Evolutionary conservation across 1,140 invertebrate genomes (phyloP), one percentile per base, ranked within the genome.

Genomic region (Chymomyza costata): DNA sequence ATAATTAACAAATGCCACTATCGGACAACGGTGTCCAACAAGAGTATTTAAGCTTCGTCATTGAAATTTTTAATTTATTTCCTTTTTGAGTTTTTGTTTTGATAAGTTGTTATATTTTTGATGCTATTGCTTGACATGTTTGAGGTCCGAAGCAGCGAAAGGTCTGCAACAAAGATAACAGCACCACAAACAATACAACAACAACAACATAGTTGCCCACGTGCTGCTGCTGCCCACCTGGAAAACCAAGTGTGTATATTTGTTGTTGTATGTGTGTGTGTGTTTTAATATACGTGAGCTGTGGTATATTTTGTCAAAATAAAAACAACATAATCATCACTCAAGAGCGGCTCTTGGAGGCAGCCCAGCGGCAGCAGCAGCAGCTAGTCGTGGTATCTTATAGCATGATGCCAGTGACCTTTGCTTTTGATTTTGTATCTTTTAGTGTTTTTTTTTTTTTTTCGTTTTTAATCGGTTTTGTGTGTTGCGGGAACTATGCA

Each of bases 391-490:
- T 34, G 31, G 3, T 6, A 34, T 34, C 13, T 34, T 34, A n/a
- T 34, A 5, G 45, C 52, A 54, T 45, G 67, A 73, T 80, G 73
- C 74, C 73, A 80, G 74, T 80, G 73, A 80, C 73, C 73, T 80
- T 73, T 80, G 59, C 31, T 43, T 37, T 56, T 55, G 21, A 45
- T 35, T 45, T 56, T 49, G 13, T 48, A 25, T 64, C 48, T 25
- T 15, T 34, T 21, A 6, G 15, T 31, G 25, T 65, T 48, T 18
- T 44, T 28, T 30, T 46, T 18, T 50, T 16, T 17, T 7, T 16
- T n/a, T 43, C 2, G 37, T 18, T 50, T 16, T 17, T 7, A 11
- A 7, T 43, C 2, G 37, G 38, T 37, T 16, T 34, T 43, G 1
- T 32, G 16, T 13, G 10, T 19, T n/a, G 13, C 14, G 52, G 31